phyloP scores from a whole-genome alignment of 1,140 invertebrate genomes.

The Maconellicoccus hirsutus region DNA sequence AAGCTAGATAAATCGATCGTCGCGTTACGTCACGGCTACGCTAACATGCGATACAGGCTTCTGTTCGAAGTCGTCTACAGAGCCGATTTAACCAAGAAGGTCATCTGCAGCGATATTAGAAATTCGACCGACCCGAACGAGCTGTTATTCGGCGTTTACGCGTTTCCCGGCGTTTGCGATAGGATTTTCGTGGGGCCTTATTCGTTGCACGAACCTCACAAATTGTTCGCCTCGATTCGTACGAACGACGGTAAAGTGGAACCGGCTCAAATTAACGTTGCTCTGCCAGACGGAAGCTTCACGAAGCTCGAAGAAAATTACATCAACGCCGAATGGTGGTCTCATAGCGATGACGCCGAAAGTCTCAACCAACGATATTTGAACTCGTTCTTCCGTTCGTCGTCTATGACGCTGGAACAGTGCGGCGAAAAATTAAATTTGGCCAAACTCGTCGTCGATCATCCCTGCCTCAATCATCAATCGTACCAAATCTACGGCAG shows the following conservation, averaged over 20 bases:
- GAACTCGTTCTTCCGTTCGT: background rate
- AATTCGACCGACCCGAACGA: background rate
- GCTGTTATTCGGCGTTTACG: background rate
- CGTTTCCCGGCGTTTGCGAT: background rate
- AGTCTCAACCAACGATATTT: background rate
- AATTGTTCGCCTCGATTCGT: background rate
- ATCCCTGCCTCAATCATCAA: background rate
- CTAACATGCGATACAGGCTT: background rate
- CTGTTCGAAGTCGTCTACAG: background rate
- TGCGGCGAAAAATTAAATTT: background rate
- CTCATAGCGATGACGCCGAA: background rate
- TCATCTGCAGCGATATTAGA: background rate
- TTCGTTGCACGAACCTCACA: background rate
- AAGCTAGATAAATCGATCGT: background rate
- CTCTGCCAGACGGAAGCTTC: too few relatives aligned
- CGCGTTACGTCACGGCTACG: background rate
- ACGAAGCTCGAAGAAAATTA: background rate
- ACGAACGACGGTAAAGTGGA: background rate
- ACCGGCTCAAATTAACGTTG: too few relatives aligned
- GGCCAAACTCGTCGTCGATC: background rate
- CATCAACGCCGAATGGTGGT: background rate
- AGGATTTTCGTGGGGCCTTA: background rate
- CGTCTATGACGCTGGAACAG: background rate
- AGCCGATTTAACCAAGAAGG: background rate
- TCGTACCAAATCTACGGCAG: background rate